Conservation (phyloP, 2,113 vertebrate genomes). For the Daboia siamensis region DNA sequence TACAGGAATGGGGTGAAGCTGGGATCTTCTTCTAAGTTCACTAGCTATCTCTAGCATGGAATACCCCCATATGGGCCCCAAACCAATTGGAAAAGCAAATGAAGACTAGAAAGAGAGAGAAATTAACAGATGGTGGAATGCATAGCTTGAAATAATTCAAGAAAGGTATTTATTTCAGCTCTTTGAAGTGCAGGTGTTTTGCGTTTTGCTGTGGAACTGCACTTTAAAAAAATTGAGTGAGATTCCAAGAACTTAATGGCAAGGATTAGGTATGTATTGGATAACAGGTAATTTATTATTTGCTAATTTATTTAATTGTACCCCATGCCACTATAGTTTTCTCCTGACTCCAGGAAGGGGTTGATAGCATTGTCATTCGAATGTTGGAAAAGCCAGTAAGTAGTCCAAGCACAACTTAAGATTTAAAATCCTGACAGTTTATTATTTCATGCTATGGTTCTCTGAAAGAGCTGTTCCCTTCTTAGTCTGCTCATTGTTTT, state of each 20-base stretch:
- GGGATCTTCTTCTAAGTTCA: background rate
- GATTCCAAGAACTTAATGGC: background rate
- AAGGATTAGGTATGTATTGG: background rate
- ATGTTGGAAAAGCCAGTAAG: background rate
- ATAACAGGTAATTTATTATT: background rate
- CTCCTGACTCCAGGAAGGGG: background rate
- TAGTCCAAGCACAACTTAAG: background rate
- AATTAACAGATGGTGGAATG: background rate
- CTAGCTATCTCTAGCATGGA: background rate
- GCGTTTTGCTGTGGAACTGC: background rate
- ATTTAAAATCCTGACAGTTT: background rate
- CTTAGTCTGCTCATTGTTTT: background rate
- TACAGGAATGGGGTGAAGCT: background rate
- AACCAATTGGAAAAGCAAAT: background rate
- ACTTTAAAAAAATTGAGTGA: background rate
- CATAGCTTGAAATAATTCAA: background rate
- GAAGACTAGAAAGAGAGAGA: background rate
- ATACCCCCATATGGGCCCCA: background rate
- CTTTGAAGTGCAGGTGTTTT: background rate
- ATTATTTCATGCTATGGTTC: background rate
- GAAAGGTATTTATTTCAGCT: background rate
- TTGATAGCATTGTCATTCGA: background rate
- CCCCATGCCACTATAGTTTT: background rate
- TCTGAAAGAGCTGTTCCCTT: background rate
- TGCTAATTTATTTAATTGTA: background rate